These are phyloP conservation scores for Paramuricea clavata DNA, from an alignment of 92 coral and sea anemone species.

Conservation along the genomic window DNA sequence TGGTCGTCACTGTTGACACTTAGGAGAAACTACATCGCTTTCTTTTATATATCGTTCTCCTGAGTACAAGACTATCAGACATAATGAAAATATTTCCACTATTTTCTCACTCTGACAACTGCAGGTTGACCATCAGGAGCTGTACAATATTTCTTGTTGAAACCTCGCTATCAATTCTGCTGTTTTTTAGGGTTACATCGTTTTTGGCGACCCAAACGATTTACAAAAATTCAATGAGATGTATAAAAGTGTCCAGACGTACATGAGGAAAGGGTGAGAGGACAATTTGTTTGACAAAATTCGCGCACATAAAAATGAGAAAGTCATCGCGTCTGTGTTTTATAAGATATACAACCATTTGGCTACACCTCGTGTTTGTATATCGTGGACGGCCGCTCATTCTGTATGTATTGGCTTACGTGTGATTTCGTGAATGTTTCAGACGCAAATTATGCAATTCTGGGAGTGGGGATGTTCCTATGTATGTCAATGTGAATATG, in stretches of 20 bases:
- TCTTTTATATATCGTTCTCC: too few relatives aligned
- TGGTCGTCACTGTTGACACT: too few relatives aligned
- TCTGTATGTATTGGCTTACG: not conserved
- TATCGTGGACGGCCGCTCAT: too few relatives aligned
- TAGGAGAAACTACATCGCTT: too few relatives aligned
- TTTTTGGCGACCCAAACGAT: slow-evolving; percentile 95
- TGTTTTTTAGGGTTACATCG: slow-evolving; percentile 82
- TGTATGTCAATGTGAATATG: slow-evolving; percentile 89
- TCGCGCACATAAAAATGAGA: too few relatives aligned
- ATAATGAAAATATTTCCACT: too few relatives aligned
- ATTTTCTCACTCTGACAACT: too few relatives aligned
- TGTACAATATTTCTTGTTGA: not conserved
- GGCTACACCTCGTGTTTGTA: too few relatives aligned
- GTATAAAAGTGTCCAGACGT: slow-evolving; percentile 74
- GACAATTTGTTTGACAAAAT: not conserved
- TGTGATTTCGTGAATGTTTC: slow-evolving; percentile 12
- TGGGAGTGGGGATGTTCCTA: slow-evolving; percentile 87
- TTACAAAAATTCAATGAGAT: slow-evolving; percentile 88
- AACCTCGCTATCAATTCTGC: not conserved
- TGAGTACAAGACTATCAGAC: too few relatives aligned
- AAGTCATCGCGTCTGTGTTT: too few relatives aligned
- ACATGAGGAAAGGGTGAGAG: slow-evolving; percentile 87
- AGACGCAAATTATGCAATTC: slow-evolving; percentile 86
- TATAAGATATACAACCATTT: not conserved
- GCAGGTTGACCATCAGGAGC: too few relatives aligned